phyloP scores from a whole-genome alignment of 2,888 invertebrate species.

The Campoplex nolae region DNA sequence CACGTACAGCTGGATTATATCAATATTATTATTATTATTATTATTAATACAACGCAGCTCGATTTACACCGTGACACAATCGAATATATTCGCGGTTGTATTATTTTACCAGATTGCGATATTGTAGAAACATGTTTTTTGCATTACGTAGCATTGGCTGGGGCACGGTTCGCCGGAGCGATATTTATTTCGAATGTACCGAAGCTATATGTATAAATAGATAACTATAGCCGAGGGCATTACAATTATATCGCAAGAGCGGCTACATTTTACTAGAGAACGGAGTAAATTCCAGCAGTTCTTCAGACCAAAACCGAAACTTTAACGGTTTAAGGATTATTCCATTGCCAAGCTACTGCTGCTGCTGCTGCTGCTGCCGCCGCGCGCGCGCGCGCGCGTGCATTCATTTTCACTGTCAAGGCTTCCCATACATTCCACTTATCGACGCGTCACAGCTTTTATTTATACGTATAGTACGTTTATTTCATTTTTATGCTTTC shows the following conservation, averaged over 20 bases:
- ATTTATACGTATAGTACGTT: not conserved
- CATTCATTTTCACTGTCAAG: constrained; percentile 22
- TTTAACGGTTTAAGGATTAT: constrained; percentile 24
- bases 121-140: not conserved
- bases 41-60: constrained; percentile 12
- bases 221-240: not conserved
- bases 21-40: constrained; percentile 41
- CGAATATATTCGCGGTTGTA: constrained; percentile 25
- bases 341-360: constrained; percentile 10
- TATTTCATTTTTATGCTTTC: not conserved
- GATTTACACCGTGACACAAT: not conserved
- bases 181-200: not conserved
- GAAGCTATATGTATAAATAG: not conserved
- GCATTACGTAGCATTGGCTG: constrained; percentile 10
- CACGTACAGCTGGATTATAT: not conserved
- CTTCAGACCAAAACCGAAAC: constrained; percentile 37
- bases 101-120: constrained; percentile 22
- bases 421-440: constrained; percentile 4
- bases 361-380: too few species aligned
- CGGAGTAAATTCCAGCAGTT: constrained; percentile 41
- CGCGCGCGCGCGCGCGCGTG: too few species aligned
- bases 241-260: constrained; percentile 36
- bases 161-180: constrained; percentile 8
- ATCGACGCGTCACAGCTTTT: not conserved
- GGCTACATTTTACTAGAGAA: constrained; percentile 42